Percentiles rank a stretch among this genome's conserved stretches.
These are phyloP conservation scores for Gari tellinella DNA, from an alignment of 2,888 invertebrate genomes.

Conservation along the genomic window DNA sequence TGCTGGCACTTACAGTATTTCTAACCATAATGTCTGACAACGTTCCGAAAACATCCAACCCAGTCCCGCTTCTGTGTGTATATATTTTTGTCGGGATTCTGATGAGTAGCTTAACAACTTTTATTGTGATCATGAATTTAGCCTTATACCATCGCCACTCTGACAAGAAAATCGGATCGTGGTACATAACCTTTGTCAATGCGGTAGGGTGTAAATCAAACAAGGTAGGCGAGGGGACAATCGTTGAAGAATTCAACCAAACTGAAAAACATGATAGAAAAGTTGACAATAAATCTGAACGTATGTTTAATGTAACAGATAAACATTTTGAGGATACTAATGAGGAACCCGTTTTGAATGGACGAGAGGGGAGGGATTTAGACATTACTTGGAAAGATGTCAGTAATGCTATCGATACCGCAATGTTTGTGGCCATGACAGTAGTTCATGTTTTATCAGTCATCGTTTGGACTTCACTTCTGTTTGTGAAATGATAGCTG, in stretches of 20 bases:
- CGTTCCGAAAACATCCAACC: slow-evolving; percentile 20
- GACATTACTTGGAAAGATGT: slow-evolving; percentile 20
- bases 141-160: slow-evolving; percentile 3
- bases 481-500: no score
- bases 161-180: background rate
- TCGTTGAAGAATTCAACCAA: background rate
- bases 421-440: background rate
- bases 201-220: background rate
- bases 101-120: background rate
- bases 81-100: background rate
- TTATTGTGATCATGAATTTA: slow-evolving; percentile 12
- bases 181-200: background rate
- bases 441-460: no score
- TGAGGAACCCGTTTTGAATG: background rate
- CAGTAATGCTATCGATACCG: slow-evolving; percentile 14
- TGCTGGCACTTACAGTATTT: slow-evolving; percentile 23
- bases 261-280: background rate
- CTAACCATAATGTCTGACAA: slow-evolving; percentile 13
- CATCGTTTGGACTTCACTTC: no score
- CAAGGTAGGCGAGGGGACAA: background rate
- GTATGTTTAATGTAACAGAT: no score
- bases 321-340: no score
- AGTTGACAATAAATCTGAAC: background rate
- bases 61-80: slow-evolving; percentile 7
- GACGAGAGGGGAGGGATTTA: no score